Evolutionary conservation across 2,888 invertebrate species (phyloP).

Genomic region (Dilophus febrilis): DNA sequence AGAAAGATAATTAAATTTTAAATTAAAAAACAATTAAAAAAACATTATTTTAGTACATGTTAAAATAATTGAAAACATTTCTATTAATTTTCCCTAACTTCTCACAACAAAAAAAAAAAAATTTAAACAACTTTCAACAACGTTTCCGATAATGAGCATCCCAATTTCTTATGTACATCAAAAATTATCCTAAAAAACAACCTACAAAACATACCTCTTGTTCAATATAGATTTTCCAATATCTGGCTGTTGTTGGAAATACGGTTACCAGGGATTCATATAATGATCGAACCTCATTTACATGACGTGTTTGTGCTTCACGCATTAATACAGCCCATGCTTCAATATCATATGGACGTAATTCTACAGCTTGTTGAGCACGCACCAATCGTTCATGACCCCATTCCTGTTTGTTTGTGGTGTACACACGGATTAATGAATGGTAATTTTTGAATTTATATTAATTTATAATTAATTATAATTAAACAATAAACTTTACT

Average conservation of each 20-base stretch:
- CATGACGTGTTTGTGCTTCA: constrained; percentile 75
- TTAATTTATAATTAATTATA: not conserved
- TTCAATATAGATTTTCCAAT: constrained; percentile 98
- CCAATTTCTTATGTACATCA: too few species aligned
- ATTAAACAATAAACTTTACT: constrained; percentile 17
- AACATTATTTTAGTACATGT: not conserved
- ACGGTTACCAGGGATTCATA: constrained; percentile 89
- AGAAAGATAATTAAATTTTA: too few species aligned
- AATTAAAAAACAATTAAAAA: constrained; percentile 9
- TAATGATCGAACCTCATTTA: constrained; percentile 76
- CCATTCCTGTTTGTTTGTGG: constrained; percentile 49
- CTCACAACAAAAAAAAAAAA: too few species aligned
- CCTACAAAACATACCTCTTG: constrained; percentile 69
- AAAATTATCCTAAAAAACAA: not conserved
- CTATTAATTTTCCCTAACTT: too few species aligned
- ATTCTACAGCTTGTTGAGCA: constrained; percentile 72
- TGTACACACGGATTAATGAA: not conserved
- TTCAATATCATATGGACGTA: constrained; percentile 86
- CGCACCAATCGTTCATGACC: constrained; percentile 69
- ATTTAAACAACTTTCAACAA: too few species aligned
- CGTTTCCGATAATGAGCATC: too few species aligned
- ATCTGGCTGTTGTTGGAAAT: constrained; percentile 92
- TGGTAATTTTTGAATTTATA: not conserved
- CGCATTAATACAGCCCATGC: constrained; percentile 93
- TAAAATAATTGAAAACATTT: too few species aligned